Percentiles rank a stretch among this genome's conserved stretches.
phyloP scores from a whole-genome alignment of 2,797 vertebrate genomes.

The Catamblyrhynchus diadema region DNA sequence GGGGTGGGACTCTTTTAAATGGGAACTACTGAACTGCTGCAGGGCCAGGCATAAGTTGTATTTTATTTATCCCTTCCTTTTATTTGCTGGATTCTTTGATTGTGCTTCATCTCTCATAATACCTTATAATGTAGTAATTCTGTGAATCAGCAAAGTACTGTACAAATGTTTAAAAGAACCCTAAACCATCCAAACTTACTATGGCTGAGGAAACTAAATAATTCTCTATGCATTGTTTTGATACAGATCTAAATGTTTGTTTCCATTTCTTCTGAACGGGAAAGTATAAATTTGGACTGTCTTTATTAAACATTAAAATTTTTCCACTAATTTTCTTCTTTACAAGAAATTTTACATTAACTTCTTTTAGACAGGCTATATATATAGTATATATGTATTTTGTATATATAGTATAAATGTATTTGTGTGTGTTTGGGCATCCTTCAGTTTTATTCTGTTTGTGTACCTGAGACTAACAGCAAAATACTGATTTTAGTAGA shows the following conservation, averaged over 20 bases:
- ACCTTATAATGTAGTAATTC: not conserved
- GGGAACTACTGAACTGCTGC: not conserved
- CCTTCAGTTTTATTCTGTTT: not conserved
- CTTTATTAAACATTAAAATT: not conserved
- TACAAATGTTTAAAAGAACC: not conserved
- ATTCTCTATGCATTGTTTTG: not conserved
- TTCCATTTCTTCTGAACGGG: not conserved
- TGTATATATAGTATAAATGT: not conserved
- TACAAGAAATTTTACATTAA: not conserved
- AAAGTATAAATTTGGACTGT: not conserved
- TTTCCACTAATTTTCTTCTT: not conserved
- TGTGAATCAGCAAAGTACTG: not conserved
- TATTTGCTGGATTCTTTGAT: not conserved
- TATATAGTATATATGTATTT: not conserved
- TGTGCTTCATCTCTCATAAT: not conserved
- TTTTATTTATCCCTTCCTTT: not conserved
- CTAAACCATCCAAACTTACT: not conserved
- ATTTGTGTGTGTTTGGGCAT: not conserved
- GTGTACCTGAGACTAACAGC: not conserved
- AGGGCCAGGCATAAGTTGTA: not conserved
- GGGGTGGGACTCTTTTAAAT: not conserved
- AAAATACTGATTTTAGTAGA: not conserved
- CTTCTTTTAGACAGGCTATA: not conserved
- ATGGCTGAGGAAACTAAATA: not conserved
- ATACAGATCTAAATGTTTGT: not conserved